A percentile compares a stretch with the other conserved stretches of the same genome.
Evolutionary conservation across 2,888 invertebrate species (phyloP).

Genomic region (Macroteleia sp.): DNA sequence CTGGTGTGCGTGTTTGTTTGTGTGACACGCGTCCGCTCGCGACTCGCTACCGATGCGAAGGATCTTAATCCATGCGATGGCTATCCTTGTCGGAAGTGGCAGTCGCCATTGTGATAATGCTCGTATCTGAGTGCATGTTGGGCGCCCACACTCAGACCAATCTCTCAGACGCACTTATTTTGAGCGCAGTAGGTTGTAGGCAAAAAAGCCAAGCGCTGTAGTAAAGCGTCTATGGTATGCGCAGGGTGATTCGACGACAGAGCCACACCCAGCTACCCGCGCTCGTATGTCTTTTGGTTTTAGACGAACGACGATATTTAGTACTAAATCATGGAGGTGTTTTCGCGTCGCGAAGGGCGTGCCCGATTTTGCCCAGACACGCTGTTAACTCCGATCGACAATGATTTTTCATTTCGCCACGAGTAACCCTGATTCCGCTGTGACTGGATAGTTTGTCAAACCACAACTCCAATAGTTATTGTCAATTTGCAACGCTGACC

Average conservation of each 20-base stretch:
- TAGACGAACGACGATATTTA: constrained; percentile 44
- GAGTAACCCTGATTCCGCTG: neutral
- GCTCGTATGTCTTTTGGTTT: constrained; percentile 48
- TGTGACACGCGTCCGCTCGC: constrained; percentile 3
- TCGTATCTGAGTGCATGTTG: constrained; percentile 25
- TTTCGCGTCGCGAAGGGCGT: constrained; percentile 33
- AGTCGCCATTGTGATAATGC: constrained; percentile 51
- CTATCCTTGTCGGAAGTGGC: constrained; percentile 53
- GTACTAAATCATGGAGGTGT: constrained; percentile 54
- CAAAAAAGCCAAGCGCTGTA: constrained; percentile 33
- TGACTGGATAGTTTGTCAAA: neutral
- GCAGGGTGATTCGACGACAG: constrained; percentile 49
- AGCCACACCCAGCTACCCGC: constrained; percentile 50
- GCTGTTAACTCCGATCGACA: constrained; percentile 4
- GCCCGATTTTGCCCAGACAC: constrained; percentile 23
- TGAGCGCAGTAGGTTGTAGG: constrained; percentile 44
- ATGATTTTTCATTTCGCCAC: constrained; percentile 13
- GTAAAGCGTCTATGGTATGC: constrained; percentile 41
- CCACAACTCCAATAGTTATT: no score
- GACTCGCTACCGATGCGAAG: constrained; percentile 21
- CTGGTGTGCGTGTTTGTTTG: neutral
- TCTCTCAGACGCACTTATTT: constrained; percentile 51
- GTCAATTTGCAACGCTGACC: no score
- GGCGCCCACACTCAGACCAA: constrained; percentile 50
- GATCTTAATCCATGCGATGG: constrained; percentile 41